These are phyloP conservation scores for Embiotoca jacksoni DNA, from an alignment of 2,113 vertebrate genomes.

Conservation along the genomic window DNA sequence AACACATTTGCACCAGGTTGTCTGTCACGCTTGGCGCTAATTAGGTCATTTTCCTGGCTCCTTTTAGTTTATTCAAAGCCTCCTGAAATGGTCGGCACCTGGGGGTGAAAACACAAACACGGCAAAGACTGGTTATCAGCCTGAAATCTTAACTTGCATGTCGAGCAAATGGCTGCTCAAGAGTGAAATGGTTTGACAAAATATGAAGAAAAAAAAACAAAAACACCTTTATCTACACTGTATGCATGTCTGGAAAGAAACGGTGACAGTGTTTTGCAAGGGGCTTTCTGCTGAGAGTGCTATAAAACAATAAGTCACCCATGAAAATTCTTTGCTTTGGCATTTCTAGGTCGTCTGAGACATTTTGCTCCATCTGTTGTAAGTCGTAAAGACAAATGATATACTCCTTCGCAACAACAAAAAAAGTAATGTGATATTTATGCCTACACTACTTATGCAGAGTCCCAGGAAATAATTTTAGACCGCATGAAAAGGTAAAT, in stretches of 20 bases:
- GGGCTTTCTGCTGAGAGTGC: constrained; percentile 16
- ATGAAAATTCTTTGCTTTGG: constrained; percentile 25
- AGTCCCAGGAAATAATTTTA: too few relatives aligned
- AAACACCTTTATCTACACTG: background rate
- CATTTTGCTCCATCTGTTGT: constrained; percentile 17
- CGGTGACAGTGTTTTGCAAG: background rate
- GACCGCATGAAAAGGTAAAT: too few relatives aligned
- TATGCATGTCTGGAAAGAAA: constrained; percentile 1
- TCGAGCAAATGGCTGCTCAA: constrained; percentile 5
- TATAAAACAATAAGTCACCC: constrained; percentile 23
- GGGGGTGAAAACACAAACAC: constrained; percentile 60
- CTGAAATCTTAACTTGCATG: constrained; percentile 29
- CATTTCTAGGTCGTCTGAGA: constrained; percentile 55
- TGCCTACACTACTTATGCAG: too few relatives aligned
- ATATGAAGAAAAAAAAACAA: constrained; percentile 18
- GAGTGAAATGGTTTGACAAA: background rate
- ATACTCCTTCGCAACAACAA: background rate
- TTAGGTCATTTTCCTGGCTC: constrained; percentile 72
- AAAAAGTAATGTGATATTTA: too few relatives aligned
- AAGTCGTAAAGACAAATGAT: constrained; percentile 32
- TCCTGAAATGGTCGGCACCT: constrained; percentile 51
- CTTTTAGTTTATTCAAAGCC: constrained; percentile 40
- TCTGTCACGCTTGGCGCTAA: background rate
- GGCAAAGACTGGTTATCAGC: constrained; percentile 36
- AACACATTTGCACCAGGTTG: constrained; percentile 51